phyloP scores from a whole-genome alignment of 1,140 invertebrate genomes.

The Drosophila setifemur region DNA sequence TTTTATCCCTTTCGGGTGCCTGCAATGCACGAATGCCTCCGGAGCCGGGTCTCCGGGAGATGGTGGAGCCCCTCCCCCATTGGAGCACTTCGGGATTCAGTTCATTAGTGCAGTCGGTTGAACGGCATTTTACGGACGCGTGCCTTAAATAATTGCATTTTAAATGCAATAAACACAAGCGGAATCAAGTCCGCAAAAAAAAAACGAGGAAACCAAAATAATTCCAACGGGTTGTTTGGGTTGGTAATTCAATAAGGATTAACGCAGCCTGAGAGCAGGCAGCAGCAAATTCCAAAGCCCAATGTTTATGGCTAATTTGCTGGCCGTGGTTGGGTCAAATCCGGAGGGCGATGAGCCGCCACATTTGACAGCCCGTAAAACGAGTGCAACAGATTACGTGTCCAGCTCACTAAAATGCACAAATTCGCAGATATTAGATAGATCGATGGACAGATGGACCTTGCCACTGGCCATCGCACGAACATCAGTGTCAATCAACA shows the following conservation, averaged over 20 bases:
- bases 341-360: conserved; percentile 30
- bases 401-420: conserved; percentile 1
- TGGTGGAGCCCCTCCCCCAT: not conserved
- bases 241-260: conserved; percentile 43
- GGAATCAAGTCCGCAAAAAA: conserved; percentile 19
- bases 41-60: conserved; percentile 13
- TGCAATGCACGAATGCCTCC: conserved; percentile 59
- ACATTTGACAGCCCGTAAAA: conserved; percentile 42
- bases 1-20: conserved; percentile 34
- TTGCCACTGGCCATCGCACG: conserved; percentile 58
- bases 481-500: conserved; percentile 76
- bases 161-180: conserved; percentile 65
- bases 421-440: conserved; percentile 9
- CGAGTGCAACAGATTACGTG: conserved; percentile 33
- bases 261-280: conserved; percentile 12
- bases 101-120: conserved; percentile 78
- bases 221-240: conserved; percentile 17
- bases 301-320: conserved; percentile 62
- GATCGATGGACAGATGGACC: conserved; percentile 21
- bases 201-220: conserved; percentile 14
- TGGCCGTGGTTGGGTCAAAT: conserved; percentile 21
- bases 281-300: conserved; percentile 23
- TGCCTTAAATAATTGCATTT: conserved; percentile 80
- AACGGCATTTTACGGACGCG: conserved; percentile 76
- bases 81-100: conserved; percentile 45